Conservation (phyloP, 2,888 invertebrate genomes). For the Lasioglossum oenotherae region DNA sequence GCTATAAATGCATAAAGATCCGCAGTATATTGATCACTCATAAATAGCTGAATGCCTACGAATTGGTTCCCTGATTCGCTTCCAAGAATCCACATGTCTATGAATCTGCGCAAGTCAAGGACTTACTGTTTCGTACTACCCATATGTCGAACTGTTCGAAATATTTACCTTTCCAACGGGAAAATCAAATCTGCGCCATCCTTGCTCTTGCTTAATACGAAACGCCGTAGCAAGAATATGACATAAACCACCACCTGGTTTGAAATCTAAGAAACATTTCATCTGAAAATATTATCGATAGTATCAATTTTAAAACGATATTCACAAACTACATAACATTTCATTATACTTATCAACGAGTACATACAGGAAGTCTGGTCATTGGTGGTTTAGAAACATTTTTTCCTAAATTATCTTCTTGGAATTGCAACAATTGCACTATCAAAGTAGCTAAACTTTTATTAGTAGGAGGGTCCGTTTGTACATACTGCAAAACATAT, state of each 20-base stretch:
- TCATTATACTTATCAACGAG: background rate
- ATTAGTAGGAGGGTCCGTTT: slow-evolving; percentile 97
- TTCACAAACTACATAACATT: background rate
- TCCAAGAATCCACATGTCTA: no score
- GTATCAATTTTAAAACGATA: background rate
- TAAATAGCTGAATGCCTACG: no score
- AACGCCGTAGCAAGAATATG: slow-evolving; percentile 97
- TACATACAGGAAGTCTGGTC: slow-evolving; percentile 93
- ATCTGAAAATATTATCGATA: slow-evolving; percentile 87
- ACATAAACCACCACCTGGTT: slow-evolving; percentile 96
- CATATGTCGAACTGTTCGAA: background rate
- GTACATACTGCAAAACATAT: slow-evolving; percentile 90
- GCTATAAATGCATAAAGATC: no score
- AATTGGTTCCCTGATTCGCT: no score
- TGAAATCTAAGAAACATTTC: slow-evolving; percentile 98
- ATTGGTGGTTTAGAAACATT: slow-evolving; percentile 95
- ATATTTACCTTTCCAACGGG: slow-evolving; percentile 90
- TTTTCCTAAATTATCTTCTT: slow-evolving; percentile 98
- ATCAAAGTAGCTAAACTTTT: slow-evolving; percentile 94
- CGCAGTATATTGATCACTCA: no score
- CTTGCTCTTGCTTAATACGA: slow-evolving; percentile 98
- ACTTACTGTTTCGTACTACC: background rate
- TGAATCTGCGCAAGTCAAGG: no score
- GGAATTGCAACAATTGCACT: slow-evolving; percentile 96
- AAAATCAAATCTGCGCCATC: slow-evolving; percentile 97